A percentile compares a stretch with the other conserved stretches of the same genome.
Conservation (phyloP, 2,797 vertebrate genomes). For the Sparidentex hasta region DNA sequence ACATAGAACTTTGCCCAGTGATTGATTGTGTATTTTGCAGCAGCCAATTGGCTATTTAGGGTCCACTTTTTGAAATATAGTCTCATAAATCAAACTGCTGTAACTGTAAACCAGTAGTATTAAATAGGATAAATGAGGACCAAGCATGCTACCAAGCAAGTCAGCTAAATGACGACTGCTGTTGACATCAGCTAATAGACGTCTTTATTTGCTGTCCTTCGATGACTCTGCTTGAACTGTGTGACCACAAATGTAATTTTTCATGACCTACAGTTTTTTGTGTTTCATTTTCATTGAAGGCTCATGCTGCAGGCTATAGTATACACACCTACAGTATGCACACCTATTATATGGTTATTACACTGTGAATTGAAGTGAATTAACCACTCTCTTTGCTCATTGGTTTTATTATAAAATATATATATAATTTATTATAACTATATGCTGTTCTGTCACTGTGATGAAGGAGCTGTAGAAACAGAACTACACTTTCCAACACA, state of each 20-base stretch:
- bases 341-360: constrained; percentile 2
- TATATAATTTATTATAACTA: too few species aligned
- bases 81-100: constrained; percentile 39
- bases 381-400: neutral
- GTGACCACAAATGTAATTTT: constrained; percentile 21
- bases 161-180: constrained; percentile 24
- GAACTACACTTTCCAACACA: too few species aligned
- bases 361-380: constrained; percentile 19
- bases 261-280: constrained; percentile 9
- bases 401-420: constrained; percentile 8
- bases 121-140: constrained; percentile 42
- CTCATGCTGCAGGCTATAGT: neutral
- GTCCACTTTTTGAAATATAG: constrained; percentile 24
- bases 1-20: constrained; percentile 51
- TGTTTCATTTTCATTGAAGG: constrained; percentile 15
- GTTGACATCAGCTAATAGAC: neutral
- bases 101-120: constrained; percentile 7
- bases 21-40: constrained; percentile 63
- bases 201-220: constrained; percentile 26
- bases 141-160: constrained; percentile 8
- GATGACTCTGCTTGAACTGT: constrained; percentile 19
- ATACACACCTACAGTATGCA: too few species aligned
- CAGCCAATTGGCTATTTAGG: constrained; percentile 46
- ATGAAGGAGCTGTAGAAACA: too few species aligned
- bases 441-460: too few species aligned